A percentile compares a stretch with the other conserved stretches of the same genome.
phyloP scores from a whole-genome alignment of 2,797 vertebrate species.

The Poecilia picta region DNA sequence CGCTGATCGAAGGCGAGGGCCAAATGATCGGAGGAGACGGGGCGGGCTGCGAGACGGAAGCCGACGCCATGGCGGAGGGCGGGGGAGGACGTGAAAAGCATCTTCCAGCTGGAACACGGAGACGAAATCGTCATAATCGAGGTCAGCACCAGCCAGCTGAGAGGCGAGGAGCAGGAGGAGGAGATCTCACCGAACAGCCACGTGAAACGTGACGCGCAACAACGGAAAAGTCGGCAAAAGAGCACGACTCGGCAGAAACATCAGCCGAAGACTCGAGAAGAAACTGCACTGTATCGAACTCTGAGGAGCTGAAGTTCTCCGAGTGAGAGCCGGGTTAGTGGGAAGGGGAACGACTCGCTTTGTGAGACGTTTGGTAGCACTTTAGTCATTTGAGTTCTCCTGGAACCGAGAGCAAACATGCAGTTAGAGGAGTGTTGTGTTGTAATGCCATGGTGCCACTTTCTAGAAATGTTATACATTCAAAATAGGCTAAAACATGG shows the following conservation, averaged over 20 bases:
- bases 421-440: constrained; percentile 55
- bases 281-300: constrained; percentile 51
- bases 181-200: constrained; percentile 66
- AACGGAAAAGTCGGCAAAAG: constrained; percentile 48
- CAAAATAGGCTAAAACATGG: constrained; percentile 67
- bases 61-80: constrained; percentile 44
- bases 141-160: constrained; percentile 82
- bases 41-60: constrained; percentile 49
- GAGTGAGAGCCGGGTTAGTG: constrained; percentile 30
- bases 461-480: constrained; percentile 77
- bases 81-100: constrained; percentile 74
- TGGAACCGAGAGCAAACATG: constrained; percentile 43
- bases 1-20: constrained; percentile 78
- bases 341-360: constrained; percentile 26
- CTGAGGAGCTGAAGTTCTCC: constrained; percentile 55
- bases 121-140: constrained; percentile 86
- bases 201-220: constrained; percentile 56
- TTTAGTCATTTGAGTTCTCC: constrained; percentile 64
- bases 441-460: constrained; percentile 73
- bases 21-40: constrained; percentile 62
- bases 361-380: constrained; percentile 66
- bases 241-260: constrained; percentile 35
- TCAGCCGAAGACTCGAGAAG: constrained; percentile 45
- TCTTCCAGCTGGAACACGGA: constrained; percentile 82
- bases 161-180: constrained; percentile 63